A percentile compares a stretch with the other conserved stretches of the same genome.
These are phyloP conservation scores for Oreohelix idahoensis DNA, from an alignment of 1,140 invertebrate genomes.

Conservation along the genomic window DNA sequence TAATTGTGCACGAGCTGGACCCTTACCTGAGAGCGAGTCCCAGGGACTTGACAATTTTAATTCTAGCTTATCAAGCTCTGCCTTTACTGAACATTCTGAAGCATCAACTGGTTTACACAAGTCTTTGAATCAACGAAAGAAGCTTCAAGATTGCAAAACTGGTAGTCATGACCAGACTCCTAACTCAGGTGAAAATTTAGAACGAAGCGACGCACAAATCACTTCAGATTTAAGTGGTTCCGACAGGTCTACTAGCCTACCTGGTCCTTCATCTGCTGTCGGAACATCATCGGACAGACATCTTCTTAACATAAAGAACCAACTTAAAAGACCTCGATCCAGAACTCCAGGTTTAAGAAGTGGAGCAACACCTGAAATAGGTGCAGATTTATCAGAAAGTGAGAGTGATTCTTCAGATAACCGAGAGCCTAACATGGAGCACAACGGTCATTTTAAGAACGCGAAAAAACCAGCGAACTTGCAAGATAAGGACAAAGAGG, in stretches of 20 bases:
- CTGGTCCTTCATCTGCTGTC: neutral
- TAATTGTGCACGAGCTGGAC: neutral
- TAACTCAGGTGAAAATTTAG: neutral
- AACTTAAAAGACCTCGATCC: neutral
- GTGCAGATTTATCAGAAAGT: neutral
- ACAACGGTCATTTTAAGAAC: neutral
- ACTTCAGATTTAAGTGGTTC: neutral
- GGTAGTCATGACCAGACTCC: neutral
- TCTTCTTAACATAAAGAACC: neutral
- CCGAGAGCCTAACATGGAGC: neutral
- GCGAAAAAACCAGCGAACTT: neutral
- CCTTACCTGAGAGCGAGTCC: neutral
- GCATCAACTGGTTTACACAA: neutral
- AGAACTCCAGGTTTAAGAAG: neutral
- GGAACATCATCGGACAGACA: neutral
- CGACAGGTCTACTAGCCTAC: neutral
- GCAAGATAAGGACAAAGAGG: neutral
- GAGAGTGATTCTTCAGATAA: neutral
- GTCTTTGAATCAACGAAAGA: neutral
- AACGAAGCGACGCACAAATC: neutral
- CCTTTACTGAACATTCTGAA: too few relatives aligned
- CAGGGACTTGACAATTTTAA: too few relatives aligned
- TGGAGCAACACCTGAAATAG: neutral
- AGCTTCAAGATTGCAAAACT: neutral
- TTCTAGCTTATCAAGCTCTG: neutral